phyloP scores from a whole-genome alignment of 2,113 vertebrate genomes.

The Sphyrna mokarran region DNA sequence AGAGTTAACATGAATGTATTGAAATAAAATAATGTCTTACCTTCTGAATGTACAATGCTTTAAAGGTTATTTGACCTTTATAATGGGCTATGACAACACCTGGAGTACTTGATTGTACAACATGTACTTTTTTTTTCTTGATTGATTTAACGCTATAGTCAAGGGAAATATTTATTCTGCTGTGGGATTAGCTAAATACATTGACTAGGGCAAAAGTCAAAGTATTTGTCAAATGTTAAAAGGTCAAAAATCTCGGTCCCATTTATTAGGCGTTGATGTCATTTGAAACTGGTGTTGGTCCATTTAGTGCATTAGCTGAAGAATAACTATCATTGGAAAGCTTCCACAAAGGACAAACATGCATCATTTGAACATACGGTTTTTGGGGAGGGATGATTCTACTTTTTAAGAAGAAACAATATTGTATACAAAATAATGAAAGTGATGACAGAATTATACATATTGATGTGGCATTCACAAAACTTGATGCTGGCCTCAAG shows the following conservation, averaged over 20 bases:
- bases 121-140: background rate
- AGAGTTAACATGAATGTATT: background rate
- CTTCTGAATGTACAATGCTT: background rate
- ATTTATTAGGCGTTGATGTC: slow-evolving; percentile 49
- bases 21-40: background rate
- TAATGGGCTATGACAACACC: background rate
- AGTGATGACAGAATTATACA: background rate
- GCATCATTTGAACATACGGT: background rate
- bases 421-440: background rate
- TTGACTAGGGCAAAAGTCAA: slow-evolving; percentile 33
- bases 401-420: background rate
- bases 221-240: slow-evolving; percentile 39
- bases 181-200: background rate
- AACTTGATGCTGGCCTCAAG: background rate
- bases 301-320: slow-evolving; percentile 48
- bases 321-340: slow-evolving; percentile 43
- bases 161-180: slow-evolving; percentile 23
- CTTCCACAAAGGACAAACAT: slow-evolving; percentile 32
- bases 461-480: background rate
- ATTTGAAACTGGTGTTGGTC: slow-evolving; percentile 46
- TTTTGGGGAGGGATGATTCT: background rate
- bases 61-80: background rate
- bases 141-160: slow-evolving; percentile 12
- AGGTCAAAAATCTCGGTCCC: slow-evolving; percentile 39
- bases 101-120: background rate